Conservation (phyloP, 64 coral and sea anemone genomes). For the Cladopsammia gracilis region DNA sequence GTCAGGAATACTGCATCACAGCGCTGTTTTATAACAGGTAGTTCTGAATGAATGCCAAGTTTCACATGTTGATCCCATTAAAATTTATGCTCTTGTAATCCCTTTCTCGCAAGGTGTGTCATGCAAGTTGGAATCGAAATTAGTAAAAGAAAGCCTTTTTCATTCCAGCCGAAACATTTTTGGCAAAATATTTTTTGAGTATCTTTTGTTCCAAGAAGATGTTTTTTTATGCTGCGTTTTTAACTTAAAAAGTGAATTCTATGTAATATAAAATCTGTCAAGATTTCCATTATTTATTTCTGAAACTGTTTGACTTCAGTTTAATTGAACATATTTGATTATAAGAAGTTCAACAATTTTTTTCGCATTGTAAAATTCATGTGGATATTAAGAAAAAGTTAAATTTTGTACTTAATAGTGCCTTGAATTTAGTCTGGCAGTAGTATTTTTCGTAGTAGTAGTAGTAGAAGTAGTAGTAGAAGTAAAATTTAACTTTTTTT, state of each 20-base stretch:
- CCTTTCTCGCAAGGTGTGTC: constrained; percentile 39
- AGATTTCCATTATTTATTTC: constrained; percentile 27
- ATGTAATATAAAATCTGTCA: not conserved
- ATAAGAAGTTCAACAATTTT: not conserved
- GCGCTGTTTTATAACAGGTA: not conserved
- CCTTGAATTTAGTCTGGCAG: too few relatives aligned
- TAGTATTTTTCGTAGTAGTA: too few relatives aligned
- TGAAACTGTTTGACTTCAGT: not conserved
- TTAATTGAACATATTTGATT: not conserved
- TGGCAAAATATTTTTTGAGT: too few relatives aligned
- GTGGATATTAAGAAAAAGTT: too few relatives aligned
- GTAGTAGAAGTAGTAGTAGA: too few relatives aligned
- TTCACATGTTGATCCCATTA: constrained; percentile 32
- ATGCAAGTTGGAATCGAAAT: not conserved
- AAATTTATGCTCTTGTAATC: constrained; percentile 49
- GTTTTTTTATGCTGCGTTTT: too few relatives aligned
- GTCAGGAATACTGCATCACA: not conserved
- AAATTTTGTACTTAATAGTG: too few relatives aligned
- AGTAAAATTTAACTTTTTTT: too few relatives aligned
- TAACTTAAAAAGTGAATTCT: not conserved
- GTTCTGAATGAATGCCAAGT: not conserved
- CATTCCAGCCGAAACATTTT: not conserved
- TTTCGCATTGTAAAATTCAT: not conserved
- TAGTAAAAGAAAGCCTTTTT: not conserved
- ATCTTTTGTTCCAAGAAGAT: too few relatives aligned